These are phyloP conservation scores for Nemopilema nomurai DNA, from an alignment of 30 jellyfish, hydroid and myxozoan genomes.

Conservation along the genomic window DNA sequence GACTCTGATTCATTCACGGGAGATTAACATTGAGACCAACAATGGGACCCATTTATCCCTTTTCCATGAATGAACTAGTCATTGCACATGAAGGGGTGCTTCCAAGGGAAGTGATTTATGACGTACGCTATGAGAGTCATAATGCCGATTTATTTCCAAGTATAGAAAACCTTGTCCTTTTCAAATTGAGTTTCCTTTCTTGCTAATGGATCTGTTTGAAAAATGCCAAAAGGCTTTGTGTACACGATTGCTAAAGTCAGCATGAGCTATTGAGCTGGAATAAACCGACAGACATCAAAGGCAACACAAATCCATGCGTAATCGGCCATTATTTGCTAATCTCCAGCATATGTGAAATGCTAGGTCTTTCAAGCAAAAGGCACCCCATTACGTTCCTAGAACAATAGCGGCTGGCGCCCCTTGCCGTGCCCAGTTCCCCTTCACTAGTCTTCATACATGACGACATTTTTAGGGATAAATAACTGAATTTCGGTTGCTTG, in stretches of 20 bases:
- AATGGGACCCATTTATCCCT: neutral
- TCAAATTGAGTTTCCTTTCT: neutral
- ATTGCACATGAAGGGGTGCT: too few relatives aligned
- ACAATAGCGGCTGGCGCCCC: neutral
- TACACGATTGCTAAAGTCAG: neutral
- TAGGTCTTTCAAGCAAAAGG: neutral
- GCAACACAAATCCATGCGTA: neutral
- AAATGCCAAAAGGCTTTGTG: too few relatives aligned
- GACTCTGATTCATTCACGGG: neutral
- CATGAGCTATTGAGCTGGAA: too few relatives aligned
- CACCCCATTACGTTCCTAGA: neutral
- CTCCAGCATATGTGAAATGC: neutral
- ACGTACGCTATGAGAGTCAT: neutral
- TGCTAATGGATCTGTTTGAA: neutral
- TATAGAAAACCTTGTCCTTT: neutral
- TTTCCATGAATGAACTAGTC: neutral
- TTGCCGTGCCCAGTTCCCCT: neutral
- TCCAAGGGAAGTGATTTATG: neutral
- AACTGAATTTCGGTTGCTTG: too few relatives aligned
- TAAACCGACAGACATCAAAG: too few relatives aligned
- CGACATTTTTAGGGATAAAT: too few relatives aligned
- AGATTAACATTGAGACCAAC: neutral
- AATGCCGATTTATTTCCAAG: neutral
- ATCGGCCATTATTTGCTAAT: neutral
- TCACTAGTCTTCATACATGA: neutral